Conservation (phyloP, 2,888 invertebrate genomes). For the Himalopsyche japonica region DNA sequence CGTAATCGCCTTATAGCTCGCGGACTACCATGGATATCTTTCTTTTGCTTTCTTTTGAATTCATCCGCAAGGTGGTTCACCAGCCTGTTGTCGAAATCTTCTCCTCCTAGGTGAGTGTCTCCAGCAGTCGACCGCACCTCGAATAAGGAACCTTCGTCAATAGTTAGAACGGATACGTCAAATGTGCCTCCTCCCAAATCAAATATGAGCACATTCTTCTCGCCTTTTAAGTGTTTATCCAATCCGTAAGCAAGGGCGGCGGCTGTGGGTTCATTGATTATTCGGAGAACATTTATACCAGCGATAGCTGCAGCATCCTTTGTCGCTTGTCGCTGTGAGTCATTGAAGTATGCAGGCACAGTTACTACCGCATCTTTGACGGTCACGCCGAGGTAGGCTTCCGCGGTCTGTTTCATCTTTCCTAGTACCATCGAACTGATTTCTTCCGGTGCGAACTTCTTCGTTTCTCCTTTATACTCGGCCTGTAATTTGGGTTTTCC, state of each 20-base stretch:
- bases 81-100: constrained; percentile 69
- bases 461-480: constrained; percentile 67
- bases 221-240: constrained; percentile 67
- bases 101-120: constrained; percentile 82
- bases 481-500: constrained; percentile 46
- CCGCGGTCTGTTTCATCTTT: constrained; percentile 66
- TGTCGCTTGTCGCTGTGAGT: constrained; percentile 75
- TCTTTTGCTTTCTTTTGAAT: constrained; percentile 71
- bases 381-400: background rate
- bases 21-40: constrained; percentile 68
- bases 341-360: constrained; percentile 80
- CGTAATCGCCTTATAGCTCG: constrained; percentile 70
- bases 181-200: constrained; percentile 72
- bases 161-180: constrained; percentile 82
- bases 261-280: constrained; percentile 82
- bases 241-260: constrained; percentile 75
- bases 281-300: constrained; percentile 78
- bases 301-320: constrained; percentile 80
- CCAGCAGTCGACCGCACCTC: constrained; percentile 82
- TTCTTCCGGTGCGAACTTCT: constrained; percentile 71
- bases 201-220: constrained; percentile 67
- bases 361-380: constrained; percentile 67
- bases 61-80: constrained; percentile 72
- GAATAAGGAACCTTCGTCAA: constrained; percentile 76
- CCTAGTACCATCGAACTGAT: constrained; percentile 69